Percentiles rank a stretch among this genome's conserved stretches.
Conservation (phyloP, 2,797 vertebrate species). For the Sebastes miniatus region DNA sequence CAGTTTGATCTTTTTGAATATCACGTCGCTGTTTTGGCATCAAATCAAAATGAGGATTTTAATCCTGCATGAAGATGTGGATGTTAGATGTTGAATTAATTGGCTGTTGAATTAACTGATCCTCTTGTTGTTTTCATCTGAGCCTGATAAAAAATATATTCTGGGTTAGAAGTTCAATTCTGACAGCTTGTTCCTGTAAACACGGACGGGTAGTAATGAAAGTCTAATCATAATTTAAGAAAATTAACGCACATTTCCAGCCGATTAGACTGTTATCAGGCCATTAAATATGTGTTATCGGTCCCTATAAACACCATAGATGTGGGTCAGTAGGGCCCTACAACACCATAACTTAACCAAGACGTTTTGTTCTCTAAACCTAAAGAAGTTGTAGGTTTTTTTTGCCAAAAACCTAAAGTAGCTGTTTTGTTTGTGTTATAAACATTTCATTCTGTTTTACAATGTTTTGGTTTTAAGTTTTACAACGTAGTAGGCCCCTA, state of each 20-base stretch:
- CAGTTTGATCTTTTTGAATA: background rate
- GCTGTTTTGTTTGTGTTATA: no score
- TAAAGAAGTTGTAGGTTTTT: no score
- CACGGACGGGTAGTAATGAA: background rate
- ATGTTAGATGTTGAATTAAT: background rate
- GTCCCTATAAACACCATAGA: no score
- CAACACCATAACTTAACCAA: no score
- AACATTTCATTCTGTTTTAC: no score
- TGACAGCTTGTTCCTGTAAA: background rate
- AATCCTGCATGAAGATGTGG: background rate
- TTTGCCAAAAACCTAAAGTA: no score
- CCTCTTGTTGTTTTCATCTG: background rate
- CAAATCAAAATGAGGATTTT: background rate
- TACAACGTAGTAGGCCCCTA: no score
- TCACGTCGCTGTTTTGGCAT: background rate
- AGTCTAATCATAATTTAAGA: background rate
- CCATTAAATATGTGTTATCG: no score
- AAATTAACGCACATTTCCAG: background rate
- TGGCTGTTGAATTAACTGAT: background rate
- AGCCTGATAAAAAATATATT: background rate
- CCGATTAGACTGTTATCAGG: no score
- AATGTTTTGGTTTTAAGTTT: no score
- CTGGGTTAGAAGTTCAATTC: background rate
- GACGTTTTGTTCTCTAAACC: no score
- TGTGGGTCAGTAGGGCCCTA: no score